Percentiles rank a stretch among this genome's conserved stretches.
These are phyloP conservation scores for Macquaria australasica DNA, from an alignment of 2,113 vertebrate species.

Conservation along the genomic window DNA sequence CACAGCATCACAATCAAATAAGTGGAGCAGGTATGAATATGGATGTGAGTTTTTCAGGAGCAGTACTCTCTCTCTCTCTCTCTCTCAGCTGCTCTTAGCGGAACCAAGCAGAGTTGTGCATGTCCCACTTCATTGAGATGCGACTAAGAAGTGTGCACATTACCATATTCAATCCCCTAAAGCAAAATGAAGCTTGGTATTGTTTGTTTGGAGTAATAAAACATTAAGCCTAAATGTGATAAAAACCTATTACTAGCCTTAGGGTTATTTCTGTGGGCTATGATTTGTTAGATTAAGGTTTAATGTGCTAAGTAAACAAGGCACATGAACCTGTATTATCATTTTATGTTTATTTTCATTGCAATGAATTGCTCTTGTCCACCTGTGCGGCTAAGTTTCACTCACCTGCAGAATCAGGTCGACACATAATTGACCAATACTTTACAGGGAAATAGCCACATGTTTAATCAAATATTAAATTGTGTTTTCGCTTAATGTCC, in stretches of 20 bases:
- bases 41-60: slow-evolving; percentile 61
- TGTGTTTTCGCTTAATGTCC: background rate
- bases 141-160: slow-evolving; percentile 57
- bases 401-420: slow-evolving; percentile 1
- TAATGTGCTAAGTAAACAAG: slow-evolving; percentile 54
- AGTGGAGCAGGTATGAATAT: slow-evolving; percentile 72
- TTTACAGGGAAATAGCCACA: slow-evolving; percentile 18
- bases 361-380: slow-evolving; percentile 5
- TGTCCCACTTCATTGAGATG: slow-evolving; percentile 69
- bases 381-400: slow-evolving; percentile 4
- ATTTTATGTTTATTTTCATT: slow-evolving; percentile 39
- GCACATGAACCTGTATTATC: slow-evolving; percentile 5
- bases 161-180: slow-evolving; percentile 74
- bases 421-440: slow-evolving; percentile 13
- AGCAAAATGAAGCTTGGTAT: slow-evolving; percentile 68
- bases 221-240: slow-evolving; percentile 71
- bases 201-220: slow-evolving; percentile 73
- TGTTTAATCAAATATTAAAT: slow-evolving; percentile 35
- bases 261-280: slow-evolving; percentile 56
- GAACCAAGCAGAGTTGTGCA: slow-evolving; percentile 56
- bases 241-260: slow-evolving; percentile 63
- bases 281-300: slow-evolving; percentile 64
- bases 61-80: background rate
- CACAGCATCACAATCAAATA: slow-evolving; percentile 60
- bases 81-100: slow-evolving; percentile 37